phyloP scores from a whole-genome alignment of 2,888 invertebrate genomes.

The Sphaerophoria rueppellii region DNA sequence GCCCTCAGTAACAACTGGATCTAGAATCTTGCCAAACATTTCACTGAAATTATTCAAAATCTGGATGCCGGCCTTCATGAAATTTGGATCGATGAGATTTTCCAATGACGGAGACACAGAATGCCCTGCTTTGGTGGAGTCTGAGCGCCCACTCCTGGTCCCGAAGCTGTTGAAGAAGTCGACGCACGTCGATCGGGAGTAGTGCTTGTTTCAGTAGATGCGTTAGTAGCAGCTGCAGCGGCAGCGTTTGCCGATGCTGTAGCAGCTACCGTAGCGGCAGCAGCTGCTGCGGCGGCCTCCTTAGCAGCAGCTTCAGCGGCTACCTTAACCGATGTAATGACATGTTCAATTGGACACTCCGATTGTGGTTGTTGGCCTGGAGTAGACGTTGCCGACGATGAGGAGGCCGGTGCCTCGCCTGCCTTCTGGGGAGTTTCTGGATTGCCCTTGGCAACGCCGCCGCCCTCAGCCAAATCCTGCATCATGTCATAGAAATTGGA shows the following conservation, averaged over 20 bases:
- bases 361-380: background rate
- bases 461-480: constrained; percentile 78
- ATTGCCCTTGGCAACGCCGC: constrained; percentile 60
- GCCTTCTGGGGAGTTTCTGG: constrained; percentile 10
- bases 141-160: background rate
- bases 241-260: constrained; percentile 46
- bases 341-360: background rate
- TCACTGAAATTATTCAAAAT: constrained; percentile 81
- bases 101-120: constrained; percentile 72
- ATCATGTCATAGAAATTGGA: constrained; percentile 77
- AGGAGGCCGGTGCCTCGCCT: constrained; percentile 10
- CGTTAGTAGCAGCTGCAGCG: constrained; percentile 20
- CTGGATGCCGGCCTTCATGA: constrained; percentile 80
- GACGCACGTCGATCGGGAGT: constrained; percentile 40
- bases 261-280: constrained; percentile 24
- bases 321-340: constrained; percentile 36
- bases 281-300: constrained; percentile 11
- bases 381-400: background rate
- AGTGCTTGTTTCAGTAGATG: constrained; percentile 53
- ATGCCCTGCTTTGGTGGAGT: constrained; percentile 2
- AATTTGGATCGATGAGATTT: constrained; percentile 78
- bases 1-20: constrained; percentile 76
- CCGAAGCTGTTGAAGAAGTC: background rate
- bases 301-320: constrained; percentile 28
- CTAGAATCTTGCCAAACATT: constrained; percentile 81